A percentile compares a stretch with the other conserved stretches of the same genome.
Evolutionary conservation across 2,888 invertebrate species (phyloP).

Genomic region (Yponomeuta sedellus): DNA sequence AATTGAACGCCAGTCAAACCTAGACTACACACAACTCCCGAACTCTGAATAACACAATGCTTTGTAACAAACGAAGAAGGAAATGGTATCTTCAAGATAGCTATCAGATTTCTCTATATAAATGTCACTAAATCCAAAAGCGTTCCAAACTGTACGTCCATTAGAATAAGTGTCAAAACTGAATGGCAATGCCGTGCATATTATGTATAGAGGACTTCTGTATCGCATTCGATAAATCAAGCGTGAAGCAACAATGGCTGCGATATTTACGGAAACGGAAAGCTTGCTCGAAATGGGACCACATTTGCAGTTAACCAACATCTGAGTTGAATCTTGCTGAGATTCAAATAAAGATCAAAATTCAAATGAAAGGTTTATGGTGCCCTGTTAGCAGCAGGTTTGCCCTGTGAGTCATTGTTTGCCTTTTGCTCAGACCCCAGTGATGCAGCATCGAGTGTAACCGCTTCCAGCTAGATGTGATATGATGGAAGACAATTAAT

Average conservation of each 20-base stretch:
- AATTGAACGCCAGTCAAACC: background rate
- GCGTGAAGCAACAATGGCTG: conserved; percentile 8
- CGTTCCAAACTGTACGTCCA: background rate
- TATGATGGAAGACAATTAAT: no score
- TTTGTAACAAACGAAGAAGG: background rate
- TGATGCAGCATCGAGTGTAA: background rate
- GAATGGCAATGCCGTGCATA: background rate
- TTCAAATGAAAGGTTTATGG: background rate
- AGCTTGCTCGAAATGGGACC: background rate
- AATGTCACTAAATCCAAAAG: background rate
- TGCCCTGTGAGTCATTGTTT: background rate
- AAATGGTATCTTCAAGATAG: conserved; percentile 1
- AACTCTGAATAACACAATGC: conserved; percentile 10
- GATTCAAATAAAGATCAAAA: background rate
- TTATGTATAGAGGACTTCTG: conserved; percentile 1
- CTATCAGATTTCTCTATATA: conserved; percentile 5
- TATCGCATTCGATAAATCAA: conserved; percentile 9
- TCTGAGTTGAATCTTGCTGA: background rate
- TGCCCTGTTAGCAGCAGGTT: background rate
- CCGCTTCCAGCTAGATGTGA: background rate
- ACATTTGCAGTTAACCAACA: background rate
- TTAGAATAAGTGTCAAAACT: background rate
- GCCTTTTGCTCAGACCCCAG: background rate
- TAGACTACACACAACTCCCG: background rate
- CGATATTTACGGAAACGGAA: background rate